Conservation (phyloP, 2,797 vertebrate genomes). For the Crotalus adamanteus region DNA sequence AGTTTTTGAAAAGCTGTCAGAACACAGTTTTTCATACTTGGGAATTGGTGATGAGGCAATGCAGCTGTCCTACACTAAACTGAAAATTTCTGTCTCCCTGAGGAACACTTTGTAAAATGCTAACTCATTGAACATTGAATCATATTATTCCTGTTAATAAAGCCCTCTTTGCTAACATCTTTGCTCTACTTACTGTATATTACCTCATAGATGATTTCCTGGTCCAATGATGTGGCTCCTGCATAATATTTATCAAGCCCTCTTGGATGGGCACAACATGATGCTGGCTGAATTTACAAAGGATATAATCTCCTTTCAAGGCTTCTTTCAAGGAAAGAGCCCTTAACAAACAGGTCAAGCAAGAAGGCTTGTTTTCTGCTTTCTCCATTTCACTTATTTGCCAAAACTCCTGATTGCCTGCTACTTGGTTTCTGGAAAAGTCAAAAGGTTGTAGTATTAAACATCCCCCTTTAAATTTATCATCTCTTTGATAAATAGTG, state of each 20-base stretch:
- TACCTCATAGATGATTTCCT: slow-evolving; percentile 54
- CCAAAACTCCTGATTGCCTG: slow-evolving; percentile 46
- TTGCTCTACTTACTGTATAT: slow-evolving; percentile 57
- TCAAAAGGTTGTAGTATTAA: slow-evolving; percentile 67
- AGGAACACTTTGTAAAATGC: slow-evolving; percentile 63
- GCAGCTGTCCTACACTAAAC: slow-evolving; percentile 40
- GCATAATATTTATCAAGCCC: slow-evolving; percentile 20
- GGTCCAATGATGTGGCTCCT: slow-evolving; percentile 53
- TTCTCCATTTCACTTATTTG: slow-evolving; percentile 60
- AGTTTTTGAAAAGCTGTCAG: slow-evolving; percentile 30
- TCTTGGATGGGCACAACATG: slow-evolving; percentile 43
- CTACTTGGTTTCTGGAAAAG: slow-evolving; percentile 58
- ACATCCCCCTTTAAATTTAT: slow-evolving; percentile 58
- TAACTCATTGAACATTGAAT: slow-evolving; percentile 68
- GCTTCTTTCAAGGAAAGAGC: slow-evolving; percentile 19
- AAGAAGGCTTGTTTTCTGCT: slow-evolving; percentile 51
- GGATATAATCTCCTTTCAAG: slow-evolving; percentile 28
- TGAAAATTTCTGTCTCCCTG: slow-evolving; percentile 60
- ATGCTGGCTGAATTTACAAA: slow-evolving; percentile 45
- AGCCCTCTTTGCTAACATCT: slow-evolving; percentile 58
- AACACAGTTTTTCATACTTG: slow-evolving; percentile 50
- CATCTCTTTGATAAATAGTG: slow-evolving; percentile 67
- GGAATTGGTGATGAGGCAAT: slow-evolving; percentile 54
- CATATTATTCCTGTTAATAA: slow-evolving; percentile 64
- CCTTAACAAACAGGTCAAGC: slow-evolving; percentile 47